Evolutionary conservation across 1,140 invertebrate species (phyloP).

Genomic region (Drosophila elegans): DNA sequence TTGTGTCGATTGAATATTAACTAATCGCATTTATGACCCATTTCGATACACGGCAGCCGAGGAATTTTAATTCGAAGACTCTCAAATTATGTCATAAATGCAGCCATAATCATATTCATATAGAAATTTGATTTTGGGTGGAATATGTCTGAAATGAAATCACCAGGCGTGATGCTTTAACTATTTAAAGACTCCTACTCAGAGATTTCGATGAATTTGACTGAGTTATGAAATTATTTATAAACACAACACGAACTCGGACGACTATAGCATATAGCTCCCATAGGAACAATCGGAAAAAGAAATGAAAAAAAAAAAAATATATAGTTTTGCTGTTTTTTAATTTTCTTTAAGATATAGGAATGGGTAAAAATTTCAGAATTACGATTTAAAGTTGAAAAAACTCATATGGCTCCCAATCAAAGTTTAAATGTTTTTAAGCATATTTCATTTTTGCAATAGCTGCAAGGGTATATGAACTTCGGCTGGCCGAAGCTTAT

Average conservation of each 20-base stretch:
- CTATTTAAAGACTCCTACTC: constrained; percentile 41
- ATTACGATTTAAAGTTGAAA: too few relatives aligned
- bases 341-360: too few relatives aligned
- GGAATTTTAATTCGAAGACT: constrained; percentile 20
- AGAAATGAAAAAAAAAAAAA: too few relatives aligned
- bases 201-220: neutral
- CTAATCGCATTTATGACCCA: constrained; percentile 32
- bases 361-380: too few relatives aligned
- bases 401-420: too few relatives aligned
- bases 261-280: too few relatives aligned
- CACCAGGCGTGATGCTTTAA: neutral
- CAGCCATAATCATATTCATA: constrained; percentile 8
- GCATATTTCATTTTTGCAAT: too few relatives aligned
- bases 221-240: neutral
- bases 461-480: too few relatives aligned
- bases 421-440: too few relatives aligned
- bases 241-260: neutral
- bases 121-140: constrained; percentile 2
- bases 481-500: too few relatives aligned
- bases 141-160: constrained; percentile 11
- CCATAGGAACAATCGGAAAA: too few relatives aligned
- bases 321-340: too few relatives aligned
- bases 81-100: constrained; percentile 39
- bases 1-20: constrained; percentile 35
- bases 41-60: constrained; percentile 18